Evolutionary conservation across 1,140 invertebrate species (phyloP).

Genomic region (Aphaenogaster floridana): DNA sequence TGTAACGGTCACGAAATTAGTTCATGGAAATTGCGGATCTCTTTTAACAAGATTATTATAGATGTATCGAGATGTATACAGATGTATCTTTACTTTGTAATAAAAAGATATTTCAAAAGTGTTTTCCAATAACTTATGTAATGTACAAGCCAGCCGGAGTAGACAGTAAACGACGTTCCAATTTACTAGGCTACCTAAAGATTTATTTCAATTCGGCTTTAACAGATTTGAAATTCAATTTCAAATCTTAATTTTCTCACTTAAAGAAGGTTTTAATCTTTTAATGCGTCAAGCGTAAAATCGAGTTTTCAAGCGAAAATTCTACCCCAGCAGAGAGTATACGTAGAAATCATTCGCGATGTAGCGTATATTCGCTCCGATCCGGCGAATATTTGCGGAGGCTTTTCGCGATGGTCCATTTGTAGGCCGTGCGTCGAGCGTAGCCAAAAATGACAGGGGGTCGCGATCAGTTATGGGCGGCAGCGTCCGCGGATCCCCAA

Average conservation of each 20-base stretch:
- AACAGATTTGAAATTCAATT: conserved; percentile 13
- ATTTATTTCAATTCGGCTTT: conserved; percentile 15
- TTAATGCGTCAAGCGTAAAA: neutral
- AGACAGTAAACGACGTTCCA: neutral
- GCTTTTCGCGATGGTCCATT: conserved; percentile 42
- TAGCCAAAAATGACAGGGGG: conserved; percentile 29
- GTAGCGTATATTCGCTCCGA: neutral
- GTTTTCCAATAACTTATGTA: conserved; percentile 4
- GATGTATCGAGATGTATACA: neutral
- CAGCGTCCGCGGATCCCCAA: conserved; percentile 50
- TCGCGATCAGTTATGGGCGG: conserved; percentile 47
- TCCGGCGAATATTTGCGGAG: neutral
- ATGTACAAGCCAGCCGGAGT: neutral
- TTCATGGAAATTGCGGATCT: neutral
- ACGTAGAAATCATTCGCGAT: neutral
- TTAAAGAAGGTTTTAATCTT: conserved; percentile 3
- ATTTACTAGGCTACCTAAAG: neutral
- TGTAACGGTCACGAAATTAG: neutral
- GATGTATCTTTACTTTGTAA: neutral
- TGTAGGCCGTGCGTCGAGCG: conserved; percentile 15
- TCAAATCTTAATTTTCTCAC: neutral
- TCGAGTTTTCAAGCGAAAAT: neutral
- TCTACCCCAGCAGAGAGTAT: neutral
- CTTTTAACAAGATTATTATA: conserved; percentile 8
- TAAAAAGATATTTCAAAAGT: neutral